Conservation (phyloP, 2,888 invertebrate genomes). For the Nephrotoma guestfalica region DNA sequence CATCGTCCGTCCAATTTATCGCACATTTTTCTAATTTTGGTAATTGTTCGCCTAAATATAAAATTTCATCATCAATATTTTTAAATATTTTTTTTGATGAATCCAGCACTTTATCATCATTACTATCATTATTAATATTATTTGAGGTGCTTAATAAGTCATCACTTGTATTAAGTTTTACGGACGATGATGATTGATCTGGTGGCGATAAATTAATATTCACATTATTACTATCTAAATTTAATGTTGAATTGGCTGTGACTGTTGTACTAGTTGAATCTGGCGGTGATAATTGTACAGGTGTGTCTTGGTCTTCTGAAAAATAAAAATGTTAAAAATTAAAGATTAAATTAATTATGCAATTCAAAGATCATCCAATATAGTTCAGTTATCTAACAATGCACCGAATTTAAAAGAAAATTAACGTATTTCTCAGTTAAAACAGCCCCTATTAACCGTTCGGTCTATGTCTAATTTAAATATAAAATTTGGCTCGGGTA, state of each 20-base stretch:
- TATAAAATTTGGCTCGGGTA: no score
- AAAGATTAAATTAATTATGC: no score
- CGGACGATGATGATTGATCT: not conserved
- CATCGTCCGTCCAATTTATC: not conserved
- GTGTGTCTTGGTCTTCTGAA: conserved; percentile 2
- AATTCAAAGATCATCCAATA: no score
- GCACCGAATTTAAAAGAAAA: no score
- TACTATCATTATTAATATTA: not conserved
- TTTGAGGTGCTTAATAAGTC: not conserved
- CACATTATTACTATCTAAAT: not conserved
- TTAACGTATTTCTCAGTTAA: no score
- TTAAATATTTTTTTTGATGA: not conserved
- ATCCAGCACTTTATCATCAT: not conserved
- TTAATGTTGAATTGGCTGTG: not conserved
- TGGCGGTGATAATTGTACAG: not conserved
- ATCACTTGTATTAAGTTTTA: not conserved
- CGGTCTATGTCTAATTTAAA: no score
- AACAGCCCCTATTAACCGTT: no score
- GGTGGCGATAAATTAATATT: not conserved
- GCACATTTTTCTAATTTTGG: conserved; percentile 8
- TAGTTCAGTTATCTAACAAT: no score
- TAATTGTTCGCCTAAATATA: conserved; percentile 12
- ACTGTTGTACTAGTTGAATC: conserved; percentile 23
- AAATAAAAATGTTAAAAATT: not conserved
- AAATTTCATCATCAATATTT: conserved; percentile 17